Percentiles rank a stretch among this genome's conserved stretches.
Evolutionary conservation across 2,797 vertebrate species (phyloP).

Genomic region (Tapirus indicus): DNA sequence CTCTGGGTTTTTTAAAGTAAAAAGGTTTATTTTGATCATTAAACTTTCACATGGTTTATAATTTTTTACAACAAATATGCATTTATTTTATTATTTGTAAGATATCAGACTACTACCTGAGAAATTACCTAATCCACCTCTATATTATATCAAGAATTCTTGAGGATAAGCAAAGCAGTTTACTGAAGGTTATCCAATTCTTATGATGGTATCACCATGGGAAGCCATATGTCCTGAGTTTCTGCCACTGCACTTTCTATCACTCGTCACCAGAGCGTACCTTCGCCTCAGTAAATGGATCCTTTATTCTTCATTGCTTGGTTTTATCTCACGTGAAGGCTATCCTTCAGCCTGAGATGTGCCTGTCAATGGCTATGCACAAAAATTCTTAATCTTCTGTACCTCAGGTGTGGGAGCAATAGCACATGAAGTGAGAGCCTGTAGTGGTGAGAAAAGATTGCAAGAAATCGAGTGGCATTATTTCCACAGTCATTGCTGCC

Average conservation of each 20-base stretch:
- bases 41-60: background rate
- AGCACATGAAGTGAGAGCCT: background rate
- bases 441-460: background rate
- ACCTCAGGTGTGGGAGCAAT: background rate
- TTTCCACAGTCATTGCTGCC: background rate
- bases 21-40: background rate
- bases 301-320: background rate
- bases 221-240: background rate
- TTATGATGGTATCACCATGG: background rate
- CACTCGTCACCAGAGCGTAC: background rate
- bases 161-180: background rate
- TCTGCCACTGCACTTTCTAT: background rate
- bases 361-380: background rate
- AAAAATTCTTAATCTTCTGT: background rate
- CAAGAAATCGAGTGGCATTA: background rate
- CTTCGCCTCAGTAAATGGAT: background rate
- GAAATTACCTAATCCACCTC: background rate
- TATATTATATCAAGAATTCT: background rate
- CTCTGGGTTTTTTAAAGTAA: background rate
- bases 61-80: background rate
- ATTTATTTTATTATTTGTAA: background rate
- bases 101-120: background rate
- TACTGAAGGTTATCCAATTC: background rate
- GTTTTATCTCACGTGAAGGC: background rate
- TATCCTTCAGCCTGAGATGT: background rate